A percentile compares a stretch with the other conserved stretches of the same genome.
Evolutionary conservation across 2,888 invertebrate genomes (phyloP).

Genomic region (Trilocha varians): DNA sequence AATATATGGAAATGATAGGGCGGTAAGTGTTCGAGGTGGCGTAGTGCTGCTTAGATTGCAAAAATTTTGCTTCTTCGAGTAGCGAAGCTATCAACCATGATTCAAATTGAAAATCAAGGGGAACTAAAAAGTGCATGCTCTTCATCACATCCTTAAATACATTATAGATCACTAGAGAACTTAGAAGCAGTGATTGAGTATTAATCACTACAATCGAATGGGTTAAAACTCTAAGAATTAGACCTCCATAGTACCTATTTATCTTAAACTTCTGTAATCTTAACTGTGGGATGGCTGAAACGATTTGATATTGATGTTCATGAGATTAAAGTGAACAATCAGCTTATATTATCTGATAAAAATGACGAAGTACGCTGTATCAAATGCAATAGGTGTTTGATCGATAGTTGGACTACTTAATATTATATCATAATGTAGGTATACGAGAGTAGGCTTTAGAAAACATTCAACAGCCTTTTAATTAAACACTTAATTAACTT

Average conservation of each 20-base stretch:
- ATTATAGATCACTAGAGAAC: too few relatives aligned
- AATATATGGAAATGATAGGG: constrained; percentile 59
- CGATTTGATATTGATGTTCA: constrained; percentile 29
- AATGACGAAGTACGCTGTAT: constrained; percentile 17
- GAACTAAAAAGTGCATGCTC: constrained; percentile 31
- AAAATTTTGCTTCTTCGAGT: constrained; percentile 50
- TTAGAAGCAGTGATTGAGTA: too few relatives aligned
- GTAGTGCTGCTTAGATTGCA: constrained; percentile 52
- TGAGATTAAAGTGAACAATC: constrained; percentile 44
- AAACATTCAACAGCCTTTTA: too few relatives aligned
- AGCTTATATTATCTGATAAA: constrained; percentile 53
- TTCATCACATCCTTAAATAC: too few relatives aligned
- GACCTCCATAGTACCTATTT: neutral
- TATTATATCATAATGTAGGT: constrained; percentile 13
- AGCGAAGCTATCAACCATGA: constrained; percentile 33
- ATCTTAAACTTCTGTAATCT: neutral
- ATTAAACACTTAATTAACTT: too few relatives aligned
- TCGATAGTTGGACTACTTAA: constrained; percentile 29
- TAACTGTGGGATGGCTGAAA: constrained; percentile 14
- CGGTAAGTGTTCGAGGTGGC: constrained; percentile 62
- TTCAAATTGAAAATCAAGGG: constrained; percentile 14
- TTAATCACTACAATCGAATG: too few relatives aligned
- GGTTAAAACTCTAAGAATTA: too few relatives aligned
- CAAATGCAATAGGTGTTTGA: constrained; percentile 31
- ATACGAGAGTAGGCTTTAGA: too few relatives aligned